Evolutionary conservation across 2,888 invertebrate genomes (phyloP).

Genomic region (Calephelis perditalis): DNA sequence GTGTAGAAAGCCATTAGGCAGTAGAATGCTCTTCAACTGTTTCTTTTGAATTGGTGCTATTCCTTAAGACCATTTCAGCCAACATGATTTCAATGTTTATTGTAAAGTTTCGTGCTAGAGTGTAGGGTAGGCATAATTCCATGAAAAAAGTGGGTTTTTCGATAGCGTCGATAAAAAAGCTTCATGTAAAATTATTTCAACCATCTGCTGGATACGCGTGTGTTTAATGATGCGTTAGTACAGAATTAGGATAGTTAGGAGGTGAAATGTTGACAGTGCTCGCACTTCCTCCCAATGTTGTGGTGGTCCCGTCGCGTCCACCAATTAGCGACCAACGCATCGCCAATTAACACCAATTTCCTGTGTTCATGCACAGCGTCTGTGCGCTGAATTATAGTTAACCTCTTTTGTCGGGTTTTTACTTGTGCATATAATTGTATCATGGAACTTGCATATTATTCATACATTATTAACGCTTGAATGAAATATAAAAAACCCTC

Average conservation of each 20-base stretch:
- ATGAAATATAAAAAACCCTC: too few relatives aligned
- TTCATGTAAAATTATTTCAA: background rate
- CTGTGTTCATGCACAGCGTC: conserved; percentile 62
- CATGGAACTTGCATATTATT: too few relatives aligned
- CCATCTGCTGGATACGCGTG: background rate
- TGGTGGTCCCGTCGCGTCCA: conserved; percentile 53
- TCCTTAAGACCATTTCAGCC: too few relatives aligned
- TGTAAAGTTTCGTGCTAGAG: too few relatives aligned
- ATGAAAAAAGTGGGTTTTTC: too few relatives aligned
- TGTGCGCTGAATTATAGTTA: conserved; percentile 28
- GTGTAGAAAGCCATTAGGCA: too few relatives aligned
- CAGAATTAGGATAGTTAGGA: background rate
- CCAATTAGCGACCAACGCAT: conserved; percentile 59
- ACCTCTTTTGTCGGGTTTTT: conserved; percentile 22
- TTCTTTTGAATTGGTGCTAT: too few relatives aligned
- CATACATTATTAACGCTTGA: too few relatives aligned
- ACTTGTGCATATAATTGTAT: background rate
- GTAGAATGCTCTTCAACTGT: too few relatives aligned
- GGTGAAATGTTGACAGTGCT: conserved; percentile 25
- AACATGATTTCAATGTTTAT: too few relatives aligned
- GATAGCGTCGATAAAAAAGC: too few relatives aligned
- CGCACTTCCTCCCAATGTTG: conserved; percentile 39
- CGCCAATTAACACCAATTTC: conserved; percentile 72
- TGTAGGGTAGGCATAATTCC: too few relatives aligned
- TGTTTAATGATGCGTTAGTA: background rate